Evolutionary conservation across 2,113 vertebrate species (phyloP).

Genomic region (Gavia stellata): DNA sequence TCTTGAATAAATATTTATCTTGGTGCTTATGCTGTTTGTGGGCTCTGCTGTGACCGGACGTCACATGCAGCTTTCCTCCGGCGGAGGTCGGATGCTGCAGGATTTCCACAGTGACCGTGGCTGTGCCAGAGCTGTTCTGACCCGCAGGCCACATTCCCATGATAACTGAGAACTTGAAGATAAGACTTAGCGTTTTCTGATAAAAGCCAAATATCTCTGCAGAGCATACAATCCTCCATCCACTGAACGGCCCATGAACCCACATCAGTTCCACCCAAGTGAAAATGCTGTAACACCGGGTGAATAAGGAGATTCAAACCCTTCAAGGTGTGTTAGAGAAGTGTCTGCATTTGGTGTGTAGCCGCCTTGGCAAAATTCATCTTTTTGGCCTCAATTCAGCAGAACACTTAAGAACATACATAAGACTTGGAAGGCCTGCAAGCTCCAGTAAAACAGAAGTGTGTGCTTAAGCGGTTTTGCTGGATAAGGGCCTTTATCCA

Average conservation of each 20-base stretch:
- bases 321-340: background rate
- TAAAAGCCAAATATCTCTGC: background rate
- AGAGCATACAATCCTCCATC: fast-evolving
- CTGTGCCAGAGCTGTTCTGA: background rate
- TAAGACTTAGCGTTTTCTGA: background rate
- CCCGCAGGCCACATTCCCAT: background rate
- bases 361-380: background rate
- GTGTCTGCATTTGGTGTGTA: background rate
- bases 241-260: background rate
- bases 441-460: background rate
- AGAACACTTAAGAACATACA: background rate
- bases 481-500: background rate
- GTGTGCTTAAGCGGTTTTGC: constrained; percentile 13
- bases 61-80: fast-evolving
- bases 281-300: background rate
- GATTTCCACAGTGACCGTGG: background rate
- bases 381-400: constrained; percentile 23
- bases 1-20: background rate
- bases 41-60: background rate
- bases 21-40: background rate
- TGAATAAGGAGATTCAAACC: background rate
- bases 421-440: background rate
- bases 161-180: background rate
- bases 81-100: fast-evolving
- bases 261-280: background rate